These are phyloP conservation scores for Aegithalos caudatus DNA, from an alignment of 2,113 vertebrate species.

Conservation along the genomic window DNA sequence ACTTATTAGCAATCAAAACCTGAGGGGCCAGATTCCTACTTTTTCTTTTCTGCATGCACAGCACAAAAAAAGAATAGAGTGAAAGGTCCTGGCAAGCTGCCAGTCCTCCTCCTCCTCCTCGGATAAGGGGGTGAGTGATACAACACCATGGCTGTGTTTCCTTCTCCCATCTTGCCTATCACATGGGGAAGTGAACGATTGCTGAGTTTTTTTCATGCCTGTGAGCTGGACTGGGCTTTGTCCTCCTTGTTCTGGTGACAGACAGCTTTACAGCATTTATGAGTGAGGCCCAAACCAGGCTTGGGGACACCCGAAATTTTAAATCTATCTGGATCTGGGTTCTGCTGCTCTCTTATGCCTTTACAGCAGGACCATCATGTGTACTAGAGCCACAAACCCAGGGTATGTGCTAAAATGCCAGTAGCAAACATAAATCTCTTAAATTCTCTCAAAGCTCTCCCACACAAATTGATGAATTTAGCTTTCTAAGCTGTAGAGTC, in stretches of 20 bases:
- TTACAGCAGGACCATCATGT: neutral
- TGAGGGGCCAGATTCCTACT: neutral
- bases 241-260: neutral
- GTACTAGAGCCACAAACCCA: neutral
- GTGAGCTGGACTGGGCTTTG: neutral
- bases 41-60: neutral
- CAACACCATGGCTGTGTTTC: neutral
- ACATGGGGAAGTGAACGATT: neutral
- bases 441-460: neutral
- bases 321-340: neutral
- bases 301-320: neutral
- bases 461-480: neutral
- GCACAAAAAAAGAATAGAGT: neutral
- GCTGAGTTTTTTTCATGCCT: neutral
- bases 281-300: neutral
- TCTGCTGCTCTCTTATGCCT: neutral
- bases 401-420: neutral
- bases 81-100: slow-evolving; percentile 9
- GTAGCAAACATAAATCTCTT: neutral
- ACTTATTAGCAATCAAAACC: neutral
- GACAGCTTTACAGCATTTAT: neutral
- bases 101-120: neutral
- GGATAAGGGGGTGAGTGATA: neutral
- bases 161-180: neutral
- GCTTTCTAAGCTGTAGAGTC: neutral